These are phyloP conservation scores for Seriola quinqueradiata DNA, from an alignment of 2,113 vertebrate species.

Conservation along the genomic window DNA sequence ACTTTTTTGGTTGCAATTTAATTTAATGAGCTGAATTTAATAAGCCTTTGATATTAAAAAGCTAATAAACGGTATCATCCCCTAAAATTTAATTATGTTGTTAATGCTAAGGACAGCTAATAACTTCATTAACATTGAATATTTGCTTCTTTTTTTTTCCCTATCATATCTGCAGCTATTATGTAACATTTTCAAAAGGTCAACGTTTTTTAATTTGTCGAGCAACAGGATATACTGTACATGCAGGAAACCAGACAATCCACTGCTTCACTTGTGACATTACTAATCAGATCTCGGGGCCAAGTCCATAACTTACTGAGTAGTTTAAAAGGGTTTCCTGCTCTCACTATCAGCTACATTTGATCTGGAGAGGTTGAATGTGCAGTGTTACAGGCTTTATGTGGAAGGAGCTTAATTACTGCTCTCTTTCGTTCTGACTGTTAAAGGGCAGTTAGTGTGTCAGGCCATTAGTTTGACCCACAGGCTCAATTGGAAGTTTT, in stretches of 20 bases:
- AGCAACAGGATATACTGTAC: neutral
- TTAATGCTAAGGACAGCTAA: neutral
- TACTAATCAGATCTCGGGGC: neutral
- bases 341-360: neutral
- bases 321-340: neutral
- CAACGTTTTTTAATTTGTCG: neutral
- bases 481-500: neutral
- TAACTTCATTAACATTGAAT: conserved; percentile 21
- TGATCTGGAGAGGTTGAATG: neutral
- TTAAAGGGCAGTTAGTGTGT: conserved; percentile 7
- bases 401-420: conserved; percentile 13
- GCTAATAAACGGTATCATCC: conserved; percentile 19
- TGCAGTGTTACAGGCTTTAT: neutral
- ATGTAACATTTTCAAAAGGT: neutral
- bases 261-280: neutral
- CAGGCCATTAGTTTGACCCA: neutral
- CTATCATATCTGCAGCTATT: neutral
- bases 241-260: neutral
- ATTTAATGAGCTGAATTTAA: conserved; percentile 7
- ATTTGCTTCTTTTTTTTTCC: neutral
- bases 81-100: conserved; percentile 23
- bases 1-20: neutral
- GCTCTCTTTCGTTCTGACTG: neutral
- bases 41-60: conserved; percentile 24
- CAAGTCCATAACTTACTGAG: neutral